Percentiles rank a stretch among this genome's conserved stretches.
These are phyloP conservation scores for Nerophis lumbriciformis DNA, from an alignment of 2,113 vertebrate genomes.

Conservation along the genomic window DNA sequence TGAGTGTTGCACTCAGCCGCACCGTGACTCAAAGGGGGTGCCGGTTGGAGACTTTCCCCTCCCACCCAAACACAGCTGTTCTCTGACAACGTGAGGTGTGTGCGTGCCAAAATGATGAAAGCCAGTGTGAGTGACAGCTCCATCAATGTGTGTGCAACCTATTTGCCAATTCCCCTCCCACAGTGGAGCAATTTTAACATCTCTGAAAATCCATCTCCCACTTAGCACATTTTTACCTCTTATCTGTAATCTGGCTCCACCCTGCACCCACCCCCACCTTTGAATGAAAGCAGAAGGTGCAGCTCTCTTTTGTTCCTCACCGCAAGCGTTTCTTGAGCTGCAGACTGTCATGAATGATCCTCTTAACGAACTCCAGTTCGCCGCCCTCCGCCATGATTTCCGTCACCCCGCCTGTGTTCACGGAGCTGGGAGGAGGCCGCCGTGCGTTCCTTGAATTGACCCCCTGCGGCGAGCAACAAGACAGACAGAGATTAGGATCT, in stretches of 20 bases:
- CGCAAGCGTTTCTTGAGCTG: slow-evolving; percentile 90
- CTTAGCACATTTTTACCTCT: background rate
- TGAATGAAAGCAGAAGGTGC: background rate
- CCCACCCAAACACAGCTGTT: slow-evolving; percentile 60
- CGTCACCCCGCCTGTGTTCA: slow-evolving; percentile 96
- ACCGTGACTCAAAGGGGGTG: slow-evolving; percentile 30
- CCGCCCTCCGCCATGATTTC: slow-evolving; percentile 99
- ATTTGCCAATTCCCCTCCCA: slow-evolving; percentile 38
- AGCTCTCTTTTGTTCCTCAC: slow-evolving; percentile 58
- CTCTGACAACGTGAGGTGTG: slow-evolving; percentile 39
- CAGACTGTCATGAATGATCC: slow-evolving; percentile 98
- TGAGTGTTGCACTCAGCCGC: slow-evolving; percentile 35
- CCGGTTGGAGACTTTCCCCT: slow-evolving; percentile 26
- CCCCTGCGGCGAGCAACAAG: slow-evolving; percentile 72
- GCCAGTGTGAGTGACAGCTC: slow-evolving; percentile 56
- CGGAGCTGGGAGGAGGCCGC: slow-evolving; percentile 93
- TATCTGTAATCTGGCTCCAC: background rate
- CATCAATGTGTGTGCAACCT: slow-evolving; percentile 40
- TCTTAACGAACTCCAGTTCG: slow-evolving; percentile 97
- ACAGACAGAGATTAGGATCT: slow-evolving; percentile 38
- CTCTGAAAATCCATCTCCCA: slow-evolving; percentile 13
- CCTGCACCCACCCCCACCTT: background rate
- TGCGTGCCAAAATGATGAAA: slow-evolving; percentile 66
- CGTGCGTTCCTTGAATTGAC: slow-evolving; percentile 94
- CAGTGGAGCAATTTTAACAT: slow-evolving; percentile 25